These are phyloP conservation scores for Tipula confusa DNA, from an alignment of 2,888 invertebrate genomes.

Conservation along the genomic window DNA sequence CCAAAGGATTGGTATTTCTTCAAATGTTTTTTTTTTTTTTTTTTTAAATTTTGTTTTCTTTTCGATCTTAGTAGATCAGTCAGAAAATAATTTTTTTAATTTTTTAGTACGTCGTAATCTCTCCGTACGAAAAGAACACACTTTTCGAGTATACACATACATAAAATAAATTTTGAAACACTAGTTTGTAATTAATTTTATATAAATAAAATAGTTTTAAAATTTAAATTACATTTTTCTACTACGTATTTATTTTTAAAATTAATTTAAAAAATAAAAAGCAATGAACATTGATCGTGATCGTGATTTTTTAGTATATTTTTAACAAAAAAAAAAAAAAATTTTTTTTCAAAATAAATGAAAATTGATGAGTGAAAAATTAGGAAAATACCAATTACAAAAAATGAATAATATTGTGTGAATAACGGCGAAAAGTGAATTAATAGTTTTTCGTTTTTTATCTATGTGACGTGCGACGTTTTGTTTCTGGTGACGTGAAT, in stretches of 20 bases:
- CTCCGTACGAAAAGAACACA: neutral
- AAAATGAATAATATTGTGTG: neutral
- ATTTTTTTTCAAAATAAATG: constrained; percentile 12
- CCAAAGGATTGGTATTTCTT: constrained; percentile 25
- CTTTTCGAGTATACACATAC: neutral
- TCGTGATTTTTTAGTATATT: constrained; percentile 12
- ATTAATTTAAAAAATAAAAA: neutral
- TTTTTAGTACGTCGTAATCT: neutral
- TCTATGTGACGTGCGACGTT: too few relatives aligned
- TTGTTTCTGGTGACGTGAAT: neutral
- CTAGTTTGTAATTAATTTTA: neutral
- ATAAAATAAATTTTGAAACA: neutral
- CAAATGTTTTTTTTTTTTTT: neutral
- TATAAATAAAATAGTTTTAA: neutral
- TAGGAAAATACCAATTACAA: neutral
- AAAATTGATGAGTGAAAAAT: neutral
- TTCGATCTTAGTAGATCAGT: neutral
- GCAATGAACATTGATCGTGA: constrained; percentile 25
- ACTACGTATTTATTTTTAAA: neutral
- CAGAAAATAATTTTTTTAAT: neutral
- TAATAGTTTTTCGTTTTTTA: neutral
- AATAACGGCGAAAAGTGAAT: neutral
- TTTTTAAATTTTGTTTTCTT: neutral
- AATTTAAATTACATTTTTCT: neutral
- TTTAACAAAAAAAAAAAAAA: neutral